phyloP scores from a whole-genome alignment of 2,888 invertebrate species.

The Drosophila longiperda region DNA sequence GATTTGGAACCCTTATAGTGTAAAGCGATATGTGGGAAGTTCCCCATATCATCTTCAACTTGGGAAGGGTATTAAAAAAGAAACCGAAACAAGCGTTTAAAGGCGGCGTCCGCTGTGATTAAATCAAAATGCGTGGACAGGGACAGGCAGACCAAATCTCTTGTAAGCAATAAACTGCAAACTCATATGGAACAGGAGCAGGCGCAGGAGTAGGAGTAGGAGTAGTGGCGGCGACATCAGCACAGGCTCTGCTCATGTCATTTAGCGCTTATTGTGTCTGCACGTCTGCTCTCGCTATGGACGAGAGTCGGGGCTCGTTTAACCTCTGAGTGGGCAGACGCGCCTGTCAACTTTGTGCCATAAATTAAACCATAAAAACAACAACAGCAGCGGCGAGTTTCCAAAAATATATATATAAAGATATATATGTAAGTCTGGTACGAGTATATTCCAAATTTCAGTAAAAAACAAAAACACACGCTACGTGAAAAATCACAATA shows the following conservation, averaged over 20 bases:
- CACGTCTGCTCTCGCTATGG: slow-evolving; percentile 58
- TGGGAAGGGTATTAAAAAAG: slow-evolving; percentile 37
- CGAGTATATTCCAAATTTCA: slow-evolving; percentile 42
- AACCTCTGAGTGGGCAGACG: slow-evolving; percentile 70
- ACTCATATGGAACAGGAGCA: slow-evolving; percentile 69
- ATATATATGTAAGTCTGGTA: neutral
- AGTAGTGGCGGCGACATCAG: slow-evolving; percentile 2
- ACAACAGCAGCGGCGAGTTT: slow-evolving; percentile 42
- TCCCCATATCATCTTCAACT: slow-evolving; percentile 17
- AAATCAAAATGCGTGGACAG: slow-evolving; percentile 74
- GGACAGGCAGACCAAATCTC: slow-evolving; percentile 65
- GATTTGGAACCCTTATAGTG: neutral
- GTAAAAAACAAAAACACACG: slow-evolving; percentile 31
- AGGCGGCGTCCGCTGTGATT: slow-evolving; percentile 70
- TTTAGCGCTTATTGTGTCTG: slow-evolving; percentile 78
- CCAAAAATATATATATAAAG: slow-evolving; percentile 34
- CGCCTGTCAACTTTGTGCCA: slow-evolving; percentile 70
- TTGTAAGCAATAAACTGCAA: slow-evolving; percentile 73
- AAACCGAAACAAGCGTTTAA: slow-evolving; percentile 54
- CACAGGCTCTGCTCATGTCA: slow-evolving; percentile 61
- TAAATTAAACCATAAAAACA: slow-evolving; percentile 75
- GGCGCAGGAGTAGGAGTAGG: slow-evolving; percentile 13
- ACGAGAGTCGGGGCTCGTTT: slow-evolving; percentile 44
- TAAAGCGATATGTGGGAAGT: neutral
- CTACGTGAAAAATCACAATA: slow-evolving; percentile 68